These are phyloP conservation scores for Drosophila anomelani DNA, from an alignment of 2,888 invertebrate species.

Conservation along the genomic window DNA sequence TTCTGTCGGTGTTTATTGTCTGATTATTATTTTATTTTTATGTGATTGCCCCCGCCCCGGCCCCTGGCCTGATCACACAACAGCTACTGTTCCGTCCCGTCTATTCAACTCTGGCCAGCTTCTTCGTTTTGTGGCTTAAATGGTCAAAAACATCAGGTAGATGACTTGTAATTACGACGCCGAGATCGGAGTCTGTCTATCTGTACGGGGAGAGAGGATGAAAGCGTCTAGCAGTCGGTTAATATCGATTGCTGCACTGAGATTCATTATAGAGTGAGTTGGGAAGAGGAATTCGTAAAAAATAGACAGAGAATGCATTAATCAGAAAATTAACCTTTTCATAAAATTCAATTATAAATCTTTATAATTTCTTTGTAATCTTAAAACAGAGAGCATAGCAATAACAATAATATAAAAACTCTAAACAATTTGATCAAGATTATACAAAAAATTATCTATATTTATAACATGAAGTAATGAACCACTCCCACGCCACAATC, in stretches of 20 bases:
- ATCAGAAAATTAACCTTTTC: no score
- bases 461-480: constrained; percentile 2
- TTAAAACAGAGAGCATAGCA: neutral
- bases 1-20: constrained; percentile 64
- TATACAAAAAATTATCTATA: neutral
- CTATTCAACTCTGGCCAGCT: constrained; percentile 23
- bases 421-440: neutral
- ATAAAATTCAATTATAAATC: no score
- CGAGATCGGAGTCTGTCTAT: constrained; percentile 34
- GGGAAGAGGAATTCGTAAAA: neutral
- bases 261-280: neutral
- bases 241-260: constrained; percentile 61
- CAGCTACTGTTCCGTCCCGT: constrained; percentile 60
- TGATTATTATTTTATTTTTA: constrained; percentile 73
- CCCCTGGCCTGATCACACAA: neutral
- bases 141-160: constrained; percentile 79
- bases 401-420: neutral
- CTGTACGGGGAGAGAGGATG: constrained; percentile 19
- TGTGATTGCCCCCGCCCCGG: constrained; percentile 56
- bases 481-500: neutral
- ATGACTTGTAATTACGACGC: constrained; percentile 76
- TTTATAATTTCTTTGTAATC: no score
- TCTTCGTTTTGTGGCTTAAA: constrained; percentile 66
- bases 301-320: no score
- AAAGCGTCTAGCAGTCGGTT: constrained; percentile 33